phyloP scores from a whole-genome alignment of 2,888 invertebrate species.

The Acleris holmiana region DNA sequence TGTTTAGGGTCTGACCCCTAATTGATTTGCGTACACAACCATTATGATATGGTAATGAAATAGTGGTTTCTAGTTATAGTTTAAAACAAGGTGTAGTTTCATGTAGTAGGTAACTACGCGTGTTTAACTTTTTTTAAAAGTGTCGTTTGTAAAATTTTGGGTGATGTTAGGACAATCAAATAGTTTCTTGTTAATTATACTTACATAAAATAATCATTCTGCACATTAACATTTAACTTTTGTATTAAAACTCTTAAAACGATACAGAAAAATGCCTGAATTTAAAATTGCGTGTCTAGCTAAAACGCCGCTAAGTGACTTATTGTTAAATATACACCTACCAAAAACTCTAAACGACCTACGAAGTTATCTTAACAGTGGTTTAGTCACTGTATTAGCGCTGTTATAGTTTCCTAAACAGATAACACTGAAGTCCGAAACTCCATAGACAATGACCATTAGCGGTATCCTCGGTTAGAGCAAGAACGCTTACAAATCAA shows the following conservation, averaged over 20 bases:
- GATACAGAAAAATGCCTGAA: too few relatives aligned
- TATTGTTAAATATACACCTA: too few relatives aligned
- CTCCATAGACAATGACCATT: slow-evolving; percentile 40
- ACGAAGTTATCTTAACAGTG: too few relatives aligned
- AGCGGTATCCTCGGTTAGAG: slow-evolving; percentile 41
- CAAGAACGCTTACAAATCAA: slow-evolving; percentile 77
- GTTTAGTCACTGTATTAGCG: not conserved
- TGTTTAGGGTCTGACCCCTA: slow-evolving; percentile 46
- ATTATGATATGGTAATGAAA: slow-evolving; percentile 50
- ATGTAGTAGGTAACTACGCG: not conserved
- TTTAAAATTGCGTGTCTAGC: too few relatives aligned
- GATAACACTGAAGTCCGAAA: slow-evolving; percentile 14
- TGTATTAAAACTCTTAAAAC: too few relatives aligned
- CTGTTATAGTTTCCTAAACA: not conserved
- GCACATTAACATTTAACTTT: too few relatives aligned
- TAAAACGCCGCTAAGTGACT: too few relatives aligned
- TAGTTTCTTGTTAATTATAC: too few relatives aligned
- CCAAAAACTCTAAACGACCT: too few relatives aligned
- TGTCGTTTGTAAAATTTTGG: too few relatives aligned
- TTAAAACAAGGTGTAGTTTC: not conserved
- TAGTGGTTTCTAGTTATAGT: slow-evolving; percentile 33
- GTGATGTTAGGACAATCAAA: too few relatives aligned
- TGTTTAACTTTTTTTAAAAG: not conserved
- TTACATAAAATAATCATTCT: too few relatives aligned
- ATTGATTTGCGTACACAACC: slow-evolving; percentile 39